Evolutionary conservation across 2,797 vertebrate species (phyloP), one percentile per base, ranked within the genome.

Genomic region (Mergus octosetaceus): DNA sequence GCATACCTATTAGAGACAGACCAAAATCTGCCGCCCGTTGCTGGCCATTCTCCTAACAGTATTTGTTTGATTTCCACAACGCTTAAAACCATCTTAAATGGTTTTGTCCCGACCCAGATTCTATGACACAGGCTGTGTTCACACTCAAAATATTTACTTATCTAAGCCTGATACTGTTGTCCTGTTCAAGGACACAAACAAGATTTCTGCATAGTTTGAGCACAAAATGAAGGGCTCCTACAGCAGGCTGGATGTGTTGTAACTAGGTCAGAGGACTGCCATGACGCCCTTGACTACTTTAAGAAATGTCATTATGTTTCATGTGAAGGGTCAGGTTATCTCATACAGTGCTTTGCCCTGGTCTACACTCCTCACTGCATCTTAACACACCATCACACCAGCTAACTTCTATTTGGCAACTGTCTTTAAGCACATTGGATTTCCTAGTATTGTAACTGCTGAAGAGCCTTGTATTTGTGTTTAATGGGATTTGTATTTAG

Each of bases 1-100:
- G 92, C 97, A 95, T 95, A 90, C 84, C 91, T 96, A 94, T 36
- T 21, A 69, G n/a, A 66, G n/a, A 39, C 62, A 81, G 69, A 58
- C 85, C 72, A 92, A 77, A 62, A 72, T 18, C 56, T 90, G 72
- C 82, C 77, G 68, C 61, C 61, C 49, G 18, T 68, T 62, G 77
- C 73, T 83, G 88, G 65, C 74, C 78, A 19, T 84, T 87, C 93
- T 94, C 73, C 3, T 74, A 24, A 57, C 38, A 83, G 30, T 27
- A 71, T 69, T 93, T 90, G 71, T 3, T 75, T 85, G 90, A 41
- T 77, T 84, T 77, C 54, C 58, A 28, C 47, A 38, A 32, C 14
- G 20, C 72, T 85, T 41, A 38, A 82, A 79, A 70, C 65, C 0
- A 36, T 90, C 90, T 87, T 22, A 30, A 87, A 60, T 11, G 6